Base-by-base conservation (phyloP, 2,797 vertebrate species). In the Triplophysa bombifrons region DNA sequence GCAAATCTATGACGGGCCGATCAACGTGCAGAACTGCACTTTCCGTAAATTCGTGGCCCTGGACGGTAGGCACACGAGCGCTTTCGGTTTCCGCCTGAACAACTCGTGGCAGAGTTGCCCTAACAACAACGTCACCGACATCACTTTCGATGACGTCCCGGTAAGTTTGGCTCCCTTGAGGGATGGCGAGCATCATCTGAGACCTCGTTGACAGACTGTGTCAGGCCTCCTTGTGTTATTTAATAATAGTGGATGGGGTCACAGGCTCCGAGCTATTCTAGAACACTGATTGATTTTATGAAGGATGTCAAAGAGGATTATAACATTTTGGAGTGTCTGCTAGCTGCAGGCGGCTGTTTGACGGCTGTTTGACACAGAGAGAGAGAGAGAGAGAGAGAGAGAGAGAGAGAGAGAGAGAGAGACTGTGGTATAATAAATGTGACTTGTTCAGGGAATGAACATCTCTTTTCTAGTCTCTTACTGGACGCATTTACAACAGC, bases 51-150 rank as follows among this genome's bases (percentile, higher is more conserved):
- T 95, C 2, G 91, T 88, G 0, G 96, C 97, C 0, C 89, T 99
- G 79, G 95, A 97, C 0, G 96, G 96, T 5, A 93, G 98, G 0
- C 97, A 98, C 90, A 98, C 96, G 19, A 98, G 97, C 0, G 98
- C 98, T 6, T 92, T 99, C 46, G 98, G 95, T 22, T 99, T 99
- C 91, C 94, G 98, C 6, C 94, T 99, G 70, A 99, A 99, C 90
- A 99, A 99, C 6, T 95, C 97, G 1, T 99, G 98, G 98, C 98
- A 99, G 92, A 98, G 96, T 90, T 99, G 98, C 82, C 98, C 98
- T 70, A 97, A 97, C 86, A 99, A 99, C 88, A 98, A 97, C 0
- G 93, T 98, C 86, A 94, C 93, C 0, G 78, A 85, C 84, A 91
- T 99, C 61, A 90, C 80, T 80, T 99, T 99, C 51, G 93, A 99